Conservation (phyloP, 2,113 vertebrate genomes). For the Theristicus caerulescens region DNA sequence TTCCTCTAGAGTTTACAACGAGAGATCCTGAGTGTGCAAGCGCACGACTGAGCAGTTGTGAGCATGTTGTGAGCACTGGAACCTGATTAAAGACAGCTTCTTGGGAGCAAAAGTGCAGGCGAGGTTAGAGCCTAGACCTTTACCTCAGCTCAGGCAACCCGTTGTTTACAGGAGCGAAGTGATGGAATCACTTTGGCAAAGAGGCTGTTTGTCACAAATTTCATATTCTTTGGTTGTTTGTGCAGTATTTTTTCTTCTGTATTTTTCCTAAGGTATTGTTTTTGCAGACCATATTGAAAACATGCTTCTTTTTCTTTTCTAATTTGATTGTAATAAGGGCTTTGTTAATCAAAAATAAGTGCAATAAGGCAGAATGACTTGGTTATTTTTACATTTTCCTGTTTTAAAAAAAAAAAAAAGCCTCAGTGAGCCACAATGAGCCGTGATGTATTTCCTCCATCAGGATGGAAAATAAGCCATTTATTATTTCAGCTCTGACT, state of each 20-base stretch:
- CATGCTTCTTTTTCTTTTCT: conserved; percentile 52
- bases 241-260: conserved; percentile 44
- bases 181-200: conserved; percentile 59
- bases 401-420: conserved; percentile 80
- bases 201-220: conserved; percentile 54
- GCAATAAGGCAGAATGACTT: conserved; percentile 70
- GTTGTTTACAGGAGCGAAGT: conserved; percentile 34
- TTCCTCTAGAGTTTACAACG: background rate
- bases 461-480: conserved; percentile 94
- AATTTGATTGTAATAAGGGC: conserved; percentile 66
- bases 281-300: conserved; percentile 64
- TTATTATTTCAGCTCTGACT: conserved; percentile 92
- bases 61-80: background rate
- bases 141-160: background rate
- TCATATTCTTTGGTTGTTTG: conserved; percentile 56
- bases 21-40: background rate
- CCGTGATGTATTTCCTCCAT: conserved; percentile 96
- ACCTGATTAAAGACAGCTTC: background rate
- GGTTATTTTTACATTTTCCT: conserved; percentile 99
- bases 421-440: conserved; percentile 88
- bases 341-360: conserved; percentile 77
- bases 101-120: background rate
- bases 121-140: background rate
- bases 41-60: background rate
- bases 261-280: conserved; percentile 66